Base-by-base conservation (phyloP, 1,140 invertebrate genomes). In the Orius laevigatus region DNA sequence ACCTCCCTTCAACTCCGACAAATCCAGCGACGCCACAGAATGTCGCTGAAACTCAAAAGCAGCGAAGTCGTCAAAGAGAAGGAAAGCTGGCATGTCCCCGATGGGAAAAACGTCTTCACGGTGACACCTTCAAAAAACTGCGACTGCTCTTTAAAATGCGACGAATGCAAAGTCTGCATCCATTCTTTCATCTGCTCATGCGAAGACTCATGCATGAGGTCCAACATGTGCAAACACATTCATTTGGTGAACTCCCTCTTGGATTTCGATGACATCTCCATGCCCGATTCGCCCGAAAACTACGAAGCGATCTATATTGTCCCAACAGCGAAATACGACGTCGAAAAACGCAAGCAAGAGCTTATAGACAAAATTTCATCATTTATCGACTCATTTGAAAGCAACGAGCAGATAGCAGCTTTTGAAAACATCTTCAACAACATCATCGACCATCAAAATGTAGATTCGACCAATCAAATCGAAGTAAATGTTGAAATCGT, bases 221-320 rank as follows among this genome's bases (percentile, higher is more conserved):
- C 6, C 16, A 50, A 50, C 32, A 50, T 50, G 49, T 50, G 49
- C 19, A 47, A 50, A 25, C 49, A 36, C 36, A 38, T 50, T 6
- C 44, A 46, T 46, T 33, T 46, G 33, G 44, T 46, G 2, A 25
- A 25, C 3, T 25, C 25, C 3, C 3, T 8, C 8, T 3, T 4
- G 25, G 25, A 25, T 25, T 25, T 25, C 8, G 25, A 8, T 8
- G 25, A 25, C 3, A 25, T 25, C 25, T 8, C 3, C 3, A 25
- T 25, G 8, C 25, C 25, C 3, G 25, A 25, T 25, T 25, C 25
- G 25, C 25, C 25, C 3, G 25, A 25, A 25, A 25, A 25, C 25
- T 25, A 25, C 25, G 25, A 25, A 8, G 3, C 3, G 25, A 25
- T 25, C 8, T 25, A 25, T 8, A 3, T 25, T 25, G 3, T 25